These are phyloP conservation scores for Eustalomyia histrio DNA, from an alignment of 2,888 invertebrate species.

Conservation along the genomic window DNA sequence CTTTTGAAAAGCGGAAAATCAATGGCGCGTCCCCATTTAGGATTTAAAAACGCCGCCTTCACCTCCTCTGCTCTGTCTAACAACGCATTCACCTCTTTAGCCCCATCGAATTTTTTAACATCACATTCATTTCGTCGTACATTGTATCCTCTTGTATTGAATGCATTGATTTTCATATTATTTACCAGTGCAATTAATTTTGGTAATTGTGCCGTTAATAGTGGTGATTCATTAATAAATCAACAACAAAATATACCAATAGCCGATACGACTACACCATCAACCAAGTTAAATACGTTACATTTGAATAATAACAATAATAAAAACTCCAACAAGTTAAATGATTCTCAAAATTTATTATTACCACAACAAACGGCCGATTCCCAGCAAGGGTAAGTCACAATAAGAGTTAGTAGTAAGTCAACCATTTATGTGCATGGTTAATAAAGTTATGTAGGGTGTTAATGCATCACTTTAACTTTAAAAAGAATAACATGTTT, in stretches of 20 bases:
- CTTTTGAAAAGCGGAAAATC: conserved; percentile 71
- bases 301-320: conserved; percentile 17
- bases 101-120: conserved; percentile 13
- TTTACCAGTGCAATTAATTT: conserved; percentile 57
- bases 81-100: not conserved
- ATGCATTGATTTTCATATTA: conserved; percentile 60
- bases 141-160: conserved; percentile 36
- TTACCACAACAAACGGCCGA: conserved; percentile 23
- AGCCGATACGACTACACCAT: conserved; percentile 24
- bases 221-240: conserved; percentile 64
- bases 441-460: too few relatives aligned
- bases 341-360: conserved; percentile 53
- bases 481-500: too few relatives aligned
- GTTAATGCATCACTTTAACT: too few relatives aligned
- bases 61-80: not conserved
- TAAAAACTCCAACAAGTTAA: conserved; percentile 48
- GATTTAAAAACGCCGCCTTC: conserved; percentile 34
- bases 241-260: conserved; percentile 33
- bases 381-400: conserved; percentile 54
- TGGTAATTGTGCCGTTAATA: conserved; percentile 60
- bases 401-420: not conserved
- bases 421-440: not conserved
- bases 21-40: conserved; percentile 68
- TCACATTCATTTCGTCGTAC: conserved; percentile 18
- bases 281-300: too few relatives aligned